Evolutionary conservation across 2,797 vertebrate species (phyloP).

Genomic region (Amniataba percoides): DNA sequence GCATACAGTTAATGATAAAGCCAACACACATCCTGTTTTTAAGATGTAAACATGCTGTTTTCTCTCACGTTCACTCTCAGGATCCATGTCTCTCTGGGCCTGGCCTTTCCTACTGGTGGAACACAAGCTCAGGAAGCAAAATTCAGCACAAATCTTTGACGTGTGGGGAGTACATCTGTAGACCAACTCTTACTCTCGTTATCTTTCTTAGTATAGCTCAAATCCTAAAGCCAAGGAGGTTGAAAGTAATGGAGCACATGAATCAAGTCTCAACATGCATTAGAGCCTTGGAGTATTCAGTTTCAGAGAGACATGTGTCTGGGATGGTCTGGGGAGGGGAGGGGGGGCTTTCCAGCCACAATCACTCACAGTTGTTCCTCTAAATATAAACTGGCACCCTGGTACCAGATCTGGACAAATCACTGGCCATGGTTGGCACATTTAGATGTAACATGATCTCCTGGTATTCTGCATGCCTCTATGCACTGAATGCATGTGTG

Average conservation of each 20-base stretch:
- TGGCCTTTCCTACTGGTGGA: neutral
- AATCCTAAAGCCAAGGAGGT: constrained; percentile 11
- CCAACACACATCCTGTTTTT: neutral
- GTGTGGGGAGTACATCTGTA: neutral
- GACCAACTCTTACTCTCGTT: constrained; percentile 23
- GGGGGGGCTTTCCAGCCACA: constrained; percentile 60
- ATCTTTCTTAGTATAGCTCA: neutral
- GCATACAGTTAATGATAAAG: constrained; percentile 24
- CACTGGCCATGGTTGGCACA: constrained; percentile 40
- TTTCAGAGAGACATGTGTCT: constrained; percentile 79
- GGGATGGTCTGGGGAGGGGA: constrained; percentile 23
- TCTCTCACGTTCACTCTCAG: neutral
- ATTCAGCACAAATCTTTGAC: neutral
- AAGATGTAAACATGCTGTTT: constrained; percentile 13
- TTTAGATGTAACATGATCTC: constrained; percentile 45
- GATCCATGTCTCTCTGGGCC: neutral
- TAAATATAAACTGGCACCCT: constrained; percentile 71
- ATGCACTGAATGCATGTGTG: constrained; percentile 27
- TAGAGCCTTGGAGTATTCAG: constrained; percentile 61
- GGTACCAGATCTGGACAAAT: constrained; percentile 56
- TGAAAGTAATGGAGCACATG: constrained; percentile 63
- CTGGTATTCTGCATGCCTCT: constrained; percentile 29
- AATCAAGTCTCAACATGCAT: constrained; percentile 68
- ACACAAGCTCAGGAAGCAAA: neutral
- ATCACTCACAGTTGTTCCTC: constrained; percentile 71